Base-by-base conservation (phyloP, 2,888 invertebrate species). In the Flabesymbios commensalis region DNA sequence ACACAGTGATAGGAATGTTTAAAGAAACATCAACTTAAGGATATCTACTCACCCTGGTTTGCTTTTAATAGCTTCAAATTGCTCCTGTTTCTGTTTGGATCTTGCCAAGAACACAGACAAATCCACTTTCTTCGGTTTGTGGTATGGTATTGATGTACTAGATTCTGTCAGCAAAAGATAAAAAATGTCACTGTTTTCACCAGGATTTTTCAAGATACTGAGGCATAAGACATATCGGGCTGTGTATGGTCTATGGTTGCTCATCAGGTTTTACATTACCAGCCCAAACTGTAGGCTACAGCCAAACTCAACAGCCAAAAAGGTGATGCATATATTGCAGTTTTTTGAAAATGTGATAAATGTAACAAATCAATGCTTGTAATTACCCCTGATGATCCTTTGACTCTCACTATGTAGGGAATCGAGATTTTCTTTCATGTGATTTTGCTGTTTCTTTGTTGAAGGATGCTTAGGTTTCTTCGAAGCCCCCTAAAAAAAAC, bases 361-460 rank as follows among this genome's bases (percentile, higher is more conserved):
- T 60, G 28, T 61, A 45, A 51, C 2, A 22, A 53, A 32, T 48
- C 31, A 1, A n/a, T n/a, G n/a, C n/a, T n/a, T n/a, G n/a, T n/a
- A 51, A 60, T 57, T 26, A 79, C 79, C 78, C 69, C 94, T 85
- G 10, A 91, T 78, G 84, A 92, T 86, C 58, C 93, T 85, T 80
- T 94, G 93, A 0, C 90, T 90, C 82, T 92, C 93, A 79, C 92
- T 91, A 75, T 89, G 89, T 65, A 94, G 55, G 24, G n/a, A n/a
- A n/a, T n/a, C n/a, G n/a, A n/a, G n/a, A n/a, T n/a, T n/a, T n/a
- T n/a, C n/a, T n/a, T n/a, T n/a, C n/a, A n/a, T 19, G 24, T 43
- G 41, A n/a, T 19, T 58, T 19, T 29, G 19, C 19, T 32, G 29
- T 14, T 36, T 14, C 26, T 22, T 31, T 22, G 29, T 28, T 7